Base-by-base conservation (phyloP, 2,797 vertebrate species). In the Helarctos malayanus region DNA sequence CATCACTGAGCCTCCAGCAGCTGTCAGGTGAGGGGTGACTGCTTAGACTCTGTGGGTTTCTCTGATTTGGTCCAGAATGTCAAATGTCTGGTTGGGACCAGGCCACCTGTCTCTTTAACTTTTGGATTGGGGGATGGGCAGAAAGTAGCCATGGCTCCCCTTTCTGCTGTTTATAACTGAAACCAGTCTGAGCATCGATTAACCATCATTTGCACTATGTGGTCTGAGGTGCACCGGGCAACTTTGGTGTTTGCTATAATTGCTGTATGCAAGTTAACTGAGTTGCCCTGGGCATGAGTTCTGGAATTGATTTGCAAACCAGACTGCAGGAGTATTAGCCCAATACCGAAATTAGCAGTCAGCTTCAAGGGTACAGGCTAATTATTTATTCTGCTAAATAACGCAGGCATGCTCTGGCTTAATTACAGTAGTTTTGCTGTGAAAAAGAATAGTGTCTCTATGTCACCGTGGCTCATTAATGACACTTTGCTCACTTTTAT, bases 361-460 rank as follows among this genome's bases (percentile, higher is more conserved):
- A 88, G 95, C 95, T 93, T 95, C 96, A 29, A 75, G 98, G 97
- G 88, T 95, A 95, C 0, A 29, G 92, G 97, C 93, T 97, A 95
- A 98, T 98, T 98, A 97, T 98, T 99, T 98, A 98, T 98, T 98
- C 98, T 98, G 96, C 98, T 98, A 97, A 98, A 97, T 98, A 97
- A 97, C 97, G 95, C 91, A 84, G 98, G 95, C 93, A 86, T 18
- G 13, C 96, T 93, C 83, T 92, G 97, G 97, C 98, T 98, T 98
- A 98, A 97, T 98, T 97, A 97, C 92, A 76, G 93, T 79, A 88
- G 98, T 97, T 98, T 82, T 95, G 95, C 95, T 86, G 32, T 94
- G 98, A 96, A 97, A 96, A 86, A 84, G 93, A 95, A 98, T 87
- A 91, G 92, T 91, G 81, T 15, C 97, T 97, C 90, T 87, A 65